Evolutionary conservation across 2,888 invertebrate genomes (phyloP).

Genomic region (Schizotus pectinicornis): DNA sequence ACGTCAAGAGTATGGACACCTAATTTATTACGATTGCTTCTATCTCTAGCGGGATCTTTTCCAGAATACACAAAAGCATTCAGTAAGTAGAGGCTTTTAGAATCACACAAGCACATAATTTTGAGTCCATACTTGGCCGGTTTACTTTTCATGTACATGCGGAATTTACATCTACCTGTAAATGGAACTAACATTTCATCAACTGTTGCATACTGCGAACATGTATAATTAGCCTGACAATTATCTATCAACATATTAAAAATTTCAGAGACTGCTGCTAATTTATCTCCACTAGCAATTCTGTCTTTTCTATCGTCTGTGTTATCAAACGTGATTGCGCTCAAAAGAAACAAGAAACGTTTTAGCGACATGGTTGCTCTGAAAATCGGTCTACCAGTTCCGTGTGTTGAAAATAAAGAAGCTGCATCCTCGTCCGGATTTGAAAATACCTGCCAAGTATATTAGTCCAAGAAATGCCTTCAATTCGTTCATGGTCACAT

Average conservation of each 20-base stretch:
- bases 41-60: not conserved
- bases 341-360: not conserved
- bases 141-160: not conserved
- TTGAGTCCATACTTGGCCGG: not conserved
- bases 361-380: no score
- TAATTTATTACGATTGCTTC: conserved; percentile 10
- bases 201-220: not conserved
- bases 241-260: conserved; percentile 2
- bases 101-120: not conserved
- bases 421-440: no score
- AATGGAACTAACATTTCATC: not conserved
- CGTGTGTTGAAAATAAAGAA: no score
- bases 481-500: no score
- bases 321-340: not conserved
- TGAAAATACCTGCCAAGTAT: no score
- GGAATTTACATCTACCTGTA: not conserved
- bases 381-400: no score
- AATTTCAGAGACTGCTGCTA: not conserved
- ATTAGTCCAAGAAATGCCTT: no score
- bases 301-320: not conserved
- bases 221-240: not conserved
- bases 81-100: not conserved
- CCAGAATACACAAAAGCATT: not conserved
- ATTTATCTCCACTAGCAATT: not conserved
- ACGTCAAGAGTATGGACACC: conserved; percentile 23